These are phyloP conservation scores for Tenthredo amoena DNA, from an alignment of 2,888 invertebrate species.

Conservation along the genomic window DNA sequence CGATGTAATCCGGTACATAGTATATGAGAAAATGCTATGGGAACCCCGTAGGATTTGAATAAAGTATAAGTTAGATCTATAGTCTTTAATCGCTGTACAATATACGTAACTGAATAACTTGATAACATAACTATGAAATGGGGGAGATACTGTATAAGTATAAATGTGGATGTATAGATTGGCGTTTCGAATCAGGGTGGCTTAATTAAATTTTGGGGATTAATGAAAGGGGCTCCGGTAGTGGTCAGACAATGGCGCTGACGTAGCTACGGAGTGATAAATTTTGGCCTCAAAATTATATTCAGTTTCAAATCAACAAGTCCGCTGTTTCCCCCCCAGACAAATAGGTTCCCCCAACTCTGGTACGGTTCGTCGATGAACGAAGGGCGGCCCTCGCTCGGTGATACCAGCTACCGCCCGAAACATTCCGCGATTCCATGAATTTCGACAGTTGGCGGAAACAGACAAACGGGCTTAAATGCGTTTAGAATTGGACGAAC, in stretches of 20 bases:
- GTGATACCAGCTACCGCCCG: neutral
- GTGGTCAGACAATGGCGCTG: conserved; percentile 51
- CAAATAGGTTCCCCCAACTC: conserved; percentile 23
- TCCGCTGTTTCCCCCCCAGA: conserved; percentile 20
- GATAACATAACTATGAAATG: too few relatives aligned
- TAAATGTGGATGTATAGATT: neutral
- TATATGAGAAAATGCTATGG: neutral
- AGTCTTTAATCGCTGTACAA: neutral
- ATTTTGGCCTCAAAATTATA: conserved; percentile 34
- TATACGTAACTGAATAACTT: neutral
- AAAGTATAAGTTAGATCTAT: neutral
- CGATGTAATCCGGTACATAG: neutral
- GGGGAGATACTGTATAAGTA: neutral
- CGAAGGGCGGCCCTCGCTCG: neutral
- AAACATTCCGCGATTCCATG: conserved; percentile 9
- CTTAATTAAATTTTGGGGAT: conserved; percentile 72
- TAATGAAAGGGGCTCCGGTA: conserved; percentile 66
- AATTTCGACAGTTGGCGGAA: neutral
- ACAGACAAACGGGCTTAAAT: neutral
- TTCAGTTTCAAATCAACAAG: conserved; percentile 47
- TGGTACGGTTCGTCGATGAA: neutral
- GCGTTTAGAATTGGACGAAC: neutral
- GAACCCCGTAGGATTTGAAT: neutral
- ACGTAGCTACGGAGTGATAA: conserved; percentile 22
- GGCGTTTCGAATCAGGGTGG: conserved; percentile 51